phyloP scores from a whole-genome alignment of 2,113 vertebrate genomes.

The Saguinus midas region DNA sequence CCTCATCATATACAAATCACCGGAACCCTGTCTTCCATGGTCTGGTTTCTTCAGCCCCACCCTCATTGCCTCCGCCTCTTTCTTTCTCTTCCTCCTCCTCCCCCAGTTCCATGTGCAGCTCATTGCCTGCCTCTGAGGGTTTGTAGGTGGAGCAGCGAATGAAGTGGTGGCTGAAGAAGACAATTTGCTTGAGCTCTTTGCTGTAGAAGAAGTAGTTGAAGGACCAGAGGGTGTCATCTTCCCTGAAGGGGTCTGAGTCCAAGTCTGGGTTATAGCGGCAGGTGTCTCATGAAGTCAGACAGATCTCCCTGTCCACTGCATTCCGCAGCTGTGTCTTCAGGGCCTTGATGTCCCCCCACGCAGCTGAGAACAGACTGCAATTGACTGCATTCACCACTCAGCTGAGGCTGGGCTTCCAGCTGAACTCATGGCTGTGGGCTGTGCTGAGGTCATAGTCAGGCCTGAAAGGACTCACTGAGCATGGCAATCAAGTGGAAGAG shows the following conservation, averaged over 20 bases:
- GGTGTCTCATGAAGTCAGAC: conserved; percentile 92
- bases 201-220: conserved; percentile 99
- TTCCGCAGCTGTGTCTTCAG: conserved; percentile 93
- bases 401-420: conserved; percentile 94
- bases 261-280: conserved; percentile 98
- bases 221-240: conserved; percentile 97
- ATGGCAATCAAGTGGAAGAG: conserved; percentile 97
- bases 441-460: conserved; percentile 97
- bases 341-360: conserved; percentile 93
- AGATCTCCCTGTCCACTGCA: conserved; percentile 95
- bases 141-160: conserved; percentile 89
- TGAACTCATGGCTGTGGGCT: conserved; percentile 94
- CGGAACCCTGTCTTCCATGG: conserved; percentile 82
- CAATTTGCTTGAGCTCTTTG: conserved; percentile 94
- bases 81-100: conserved; percentile 81
- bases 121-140: conserved; percentile 84
- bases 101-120: conserved; percentile 93
- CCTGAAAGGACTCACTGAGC: conserved; percentile 94
- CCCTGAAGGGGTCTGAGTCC: conserved; percentile 95
- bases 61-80: conserved; percentile 66
- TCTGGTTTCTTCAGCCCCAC: conserved; percentile 60
- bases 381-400: conserved; percentile 97
- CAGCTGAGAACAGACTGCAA: conserved; percentile 94
- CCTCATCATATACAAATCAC: conserved; percentile 76
- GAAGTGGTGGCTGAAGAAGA: conserved; percentile 95